Base-by-base conservation (phyloP, 2,797 vertebrate genomes). In the Sciurus vulgaris region DNA sequence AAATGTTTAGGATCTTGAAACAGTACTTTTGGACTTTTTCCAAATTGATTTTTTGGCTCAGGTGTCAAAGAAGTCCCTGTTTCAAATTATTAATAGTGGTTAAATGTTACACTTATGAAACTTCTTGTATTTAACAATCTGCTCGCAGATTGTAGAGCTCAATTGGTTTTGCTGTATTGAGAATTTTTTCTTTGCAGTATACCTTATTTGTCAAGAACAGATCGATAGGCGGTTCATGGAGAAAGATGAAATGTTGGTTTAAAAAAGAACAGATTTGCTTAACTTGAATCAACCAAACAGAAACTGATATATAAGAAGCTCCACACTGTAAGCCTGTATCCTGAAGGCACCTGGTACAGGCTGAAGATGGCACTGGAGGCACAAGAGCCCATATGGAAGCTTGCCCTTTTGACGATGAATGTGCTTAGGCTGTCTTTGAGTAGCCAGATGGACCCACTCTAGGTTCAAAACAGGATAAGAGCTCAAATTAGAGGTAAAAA, bases 91-190 rank as follows among this genome's bases (percentile, higher is more conserved):
- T 87, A 89, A 76, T 33, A 86, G 59, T 74, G 51, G 65, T 56
- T 96, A 94, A 83, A 95, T 88, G 28, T 94, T 91, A 74, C 30
- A 91, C 88, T 96, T 93, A 44, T 86, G 30, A 69, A 94, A 92
- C 24, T 84, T 41, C n/a, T 95, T 91, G 35, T 78, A 44, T 92
- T 76, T 61, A 84, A 92, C 38, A 78, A 86, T 86, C 30, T 78
- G 11, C n/a, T 65, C 63, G n/a, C 33, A 93, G 28, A 89, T 82
- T 90, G 44, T 81, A 91, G 67, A 54, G 24, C 61, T 76, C 7
- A 3, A 41, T n/a, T 90, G 30, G 44, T 85, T 87, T 70, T 77
- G 22, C 17, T 95, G 26, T 61, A 63, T 85, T 95, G 92, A 69
- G 47, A 77, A 73, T 63, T 85, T 89, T n/a, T 74, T 13, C 76